phyloP scores from a whole-genome alignment of 2,888 invertebrate species.

The Nezara viridula region DNA sequence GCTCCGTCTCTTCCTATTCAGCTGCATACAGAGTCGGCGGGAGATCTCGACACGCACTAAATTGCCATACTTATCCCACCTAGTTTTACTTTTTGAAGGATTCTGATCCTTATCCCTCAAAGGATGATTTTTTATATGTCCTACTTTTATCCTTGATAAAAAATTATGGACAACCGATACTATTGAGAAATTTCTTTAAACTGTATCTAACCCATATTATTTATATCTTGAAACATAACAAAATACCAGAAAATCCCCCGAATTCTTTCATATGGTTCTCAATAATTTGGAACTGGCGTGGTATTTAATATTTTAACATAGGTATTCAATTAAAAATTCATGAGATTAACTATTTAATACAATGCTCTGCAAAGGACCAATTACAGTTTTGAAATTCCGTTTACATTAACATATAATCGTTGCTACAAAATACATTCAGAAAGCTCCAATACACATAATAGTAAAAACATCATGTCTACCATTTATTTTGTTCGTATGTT shows the following conservation, averaged over 20 bases:
- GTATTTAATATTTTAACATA: too few species aligned
- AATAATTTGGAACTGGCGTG: neutral
- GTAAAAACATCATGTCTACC: too few species aligned
- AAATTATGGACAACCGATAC: neutral
- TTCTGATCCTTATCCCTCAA: neutral
- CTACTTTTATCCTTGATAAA: neutral
- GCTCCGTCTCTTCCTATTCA: constrained; percentile 39
- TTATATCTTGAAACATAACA: neutral
- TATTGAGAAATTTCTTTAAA: neutral
- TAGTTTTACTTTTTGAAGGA: constrained; percentile 7
- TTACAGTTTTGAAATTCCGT: too few species aligned
- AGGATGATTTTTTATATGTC: neutral
- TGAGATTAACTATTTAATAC: too few species aligned
- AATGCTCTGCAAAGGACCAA: too few species aligned
- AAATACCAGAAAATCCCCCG: neutral
- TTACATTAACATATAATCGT: too few species aligned
- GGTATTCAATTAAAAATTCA: too few species aligned
- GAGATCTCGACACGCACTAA: constrained; percentile 23
- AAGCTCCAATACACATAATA: too few species aligned
- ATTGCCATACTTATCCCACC: constrained; percentile 18
- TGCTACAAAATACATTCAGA: too few species aligned
- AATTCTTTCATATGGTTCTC: too few species aligned
- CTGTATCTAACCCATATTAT: neutral
- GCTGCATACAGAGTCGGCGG: constrained; percentile 10
- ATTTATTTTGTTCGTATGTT: too few species aligned